phyloP scores from a whole-genome alignment of 2,797 vertebrate species.

The Gila robusta region DNA sequence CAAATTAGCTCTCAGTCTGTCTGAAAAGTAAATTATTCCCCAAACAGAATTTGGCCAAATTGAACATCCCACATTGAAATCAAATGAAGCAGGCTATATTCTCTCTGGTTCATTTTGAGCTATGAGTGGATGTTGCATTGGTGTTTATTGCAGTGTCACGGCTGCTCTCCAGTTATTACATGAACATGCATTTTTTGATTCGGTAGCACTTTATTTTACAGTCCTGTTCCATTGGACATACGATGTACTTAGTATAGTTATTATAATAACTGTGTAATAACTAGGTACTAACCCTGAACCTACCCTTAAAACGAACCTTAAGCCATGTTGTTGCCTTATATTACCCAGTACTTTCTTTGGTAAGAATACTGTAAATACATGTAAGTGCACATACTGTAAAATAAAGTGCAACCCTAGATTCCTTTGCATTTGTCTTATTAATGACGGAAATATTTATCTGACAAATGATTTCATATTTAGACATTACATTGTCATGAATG shows the following conservation, averaged over 20 bases:
- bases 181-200: background rate
- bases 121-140: constrained; percentile 5
- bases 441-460: background rate
- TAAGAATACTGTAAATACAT: too few relatives aligned
- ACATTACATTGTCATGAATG: background rate
- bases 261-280: background rate
- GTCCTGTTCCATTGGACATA: too few relatives aligned
- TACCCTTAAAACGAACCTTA: too few relatives aligned
- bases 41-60: constrained; percentile 27
- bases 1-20: constrained; percentile 34
- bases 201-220: background rate
- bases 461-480: constrained; percentile 2
- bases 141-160: constrained; percentile 25
- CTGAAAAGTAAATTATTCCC: constrained; percentile 37
- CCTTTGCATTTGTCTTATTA: constrained; percentile 10
- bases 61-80: constrained; percentile 19
- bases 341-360: too few relatives aligned
- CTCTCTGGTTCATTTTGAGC: constrained; percentile 21
- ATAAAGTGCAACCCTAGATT: background rate
- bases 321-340: too few relatives aligned
- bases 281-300: too few relatives aligned
- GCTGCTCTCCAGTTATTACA: constrained; percentile 12
- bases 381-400: too few relatives aligned
- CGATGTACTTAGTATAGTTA: too few relatives aligned
- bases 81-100: constrained; percentile 26